phyloP scores from a whole-genome alignment of 2,888 invertebrate species.

The Emmelina monodactyla region DNA sequence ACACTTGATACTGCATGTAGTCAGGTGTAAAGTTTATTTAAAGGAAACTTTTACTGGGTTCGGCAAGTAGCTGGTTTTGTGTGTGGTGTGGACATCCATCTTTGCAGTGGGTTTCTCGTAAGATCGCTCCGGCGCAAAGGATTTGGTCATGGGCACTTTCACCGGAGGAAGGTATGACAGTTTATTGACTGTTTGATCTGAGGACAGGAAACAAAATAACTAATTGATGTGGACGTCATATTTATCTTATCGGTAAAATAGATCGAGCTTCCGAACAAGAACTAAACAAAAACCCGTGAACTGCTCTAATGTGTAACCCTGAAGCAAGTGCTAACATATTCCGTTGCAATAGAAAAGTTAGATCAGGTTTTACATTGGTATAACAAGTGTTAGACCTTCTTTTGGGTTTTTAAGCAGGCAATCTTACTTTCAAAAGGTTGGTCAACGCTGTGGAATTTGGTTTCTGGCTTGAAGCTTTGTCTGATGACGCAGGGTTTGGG shows the following conservation, averaged over 20 bases:
- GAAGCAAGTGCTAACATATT: too few species aligned
- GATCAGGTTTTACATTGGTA: too few species aligned
- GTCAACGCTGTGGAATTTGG: constrained; percentile 39
- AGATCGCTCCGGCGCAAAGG: constrained; percentile 53
- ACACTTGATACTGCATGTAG: too few species aligned
- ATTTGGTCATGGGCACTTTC: constrained; percentile 34
- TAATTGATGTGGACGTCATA: too few species aligned
- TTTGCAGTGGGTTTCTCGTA: constrained; percentile 58
- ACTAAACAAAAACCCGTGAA: too few species aligned
- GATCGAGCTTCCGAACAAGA: too few species aligned
- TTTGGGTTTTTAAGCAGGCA: too few species aligned
- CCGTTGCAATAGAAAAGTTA: too few species aligned
- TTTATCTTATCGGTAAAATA: too few species aligned
- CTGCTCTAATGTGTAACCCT: too few species aligned
- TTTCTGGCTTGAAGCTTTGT: constrained; percentile 42
- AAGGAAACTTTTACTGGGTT: constrained; percentile 34
- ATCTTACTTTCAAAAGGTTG: constrained; percentile 55
- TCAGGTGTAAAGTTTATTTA: too few species aligned
- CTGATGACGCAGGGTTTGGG: constrained; percentile 66
- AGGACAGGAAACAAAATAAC: neutral
- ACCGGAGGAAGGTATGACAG: constrained; percentile 69
- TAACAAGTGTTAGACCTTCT: too few species aligned
- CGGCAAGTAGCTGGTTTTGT: constrained; percentile 64
- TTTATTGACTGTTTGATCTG: constrained; percentile 70
- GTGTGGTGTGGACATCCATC: constrained; percentile 62